Evolutionary conservation across 2,888 invertebrate genomes (phyloP).

Genomic region (Lasioglossum figueresi): DNA sequence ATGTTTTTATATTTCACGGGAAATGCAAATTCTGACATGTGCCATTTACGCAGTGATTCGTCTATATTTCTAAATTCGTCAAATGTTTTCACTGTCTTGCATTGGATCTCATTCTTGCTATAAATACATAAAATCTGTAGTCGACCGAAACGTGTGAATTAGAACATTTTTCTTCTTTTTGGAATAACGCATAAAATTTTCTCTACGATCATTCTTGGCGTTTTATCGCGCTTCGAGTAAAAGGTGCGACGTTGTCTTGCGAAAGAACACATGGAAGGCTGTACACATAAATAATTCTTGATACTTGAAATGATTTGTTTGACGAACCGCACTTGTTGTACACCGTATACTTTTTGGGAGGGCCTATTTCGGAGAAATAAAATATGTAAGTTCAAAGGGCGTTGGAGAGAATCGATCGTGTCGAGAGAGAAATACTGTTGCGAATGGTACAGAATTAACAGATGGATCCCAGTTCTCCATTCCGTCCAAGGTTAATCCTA

Average conservation of each 20-base stretch:
- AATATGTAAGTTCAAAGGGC: neutral
- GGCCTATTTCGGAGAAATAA: neutral
- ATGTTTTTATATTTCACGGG: no score
- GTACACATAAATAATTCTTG: neutral
- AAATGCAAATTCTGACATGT: no score
- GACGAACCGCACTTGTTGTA: no score
- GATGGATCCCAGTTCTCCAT: constrained; percentile 5
- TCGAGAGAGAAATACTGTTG: neutral
- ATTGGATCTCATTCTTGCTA: no score
- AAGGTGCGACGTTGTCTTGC: neutral
- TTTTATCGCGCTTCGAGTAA: neutral
- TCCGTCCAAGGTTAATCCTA: constrained; percentile 12
- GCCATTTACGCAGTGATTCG: neutral
- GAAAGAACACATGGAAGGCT: neutral
- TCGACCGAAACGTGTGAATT: neutral
- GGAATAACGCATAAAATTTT: neutral
- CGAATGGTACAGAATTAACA: constrained; percentile 2
- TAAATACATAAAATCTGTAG: neutral
- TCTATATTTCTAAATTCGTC: no score
- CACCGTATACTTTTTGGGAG: neutral
- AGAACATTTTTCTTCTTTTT: neutral
- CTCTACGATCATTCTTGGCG: neutral
- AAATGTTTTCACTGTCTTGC: no score
- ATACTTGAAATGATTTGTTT: neutral
- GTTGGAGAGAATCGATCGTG: neutral